These are phyloP conservation scores for Eupithecia inturbata DNA, from an alignment of 2,888 invertebrate genomes.

Conservation along the genomic window DNA sequence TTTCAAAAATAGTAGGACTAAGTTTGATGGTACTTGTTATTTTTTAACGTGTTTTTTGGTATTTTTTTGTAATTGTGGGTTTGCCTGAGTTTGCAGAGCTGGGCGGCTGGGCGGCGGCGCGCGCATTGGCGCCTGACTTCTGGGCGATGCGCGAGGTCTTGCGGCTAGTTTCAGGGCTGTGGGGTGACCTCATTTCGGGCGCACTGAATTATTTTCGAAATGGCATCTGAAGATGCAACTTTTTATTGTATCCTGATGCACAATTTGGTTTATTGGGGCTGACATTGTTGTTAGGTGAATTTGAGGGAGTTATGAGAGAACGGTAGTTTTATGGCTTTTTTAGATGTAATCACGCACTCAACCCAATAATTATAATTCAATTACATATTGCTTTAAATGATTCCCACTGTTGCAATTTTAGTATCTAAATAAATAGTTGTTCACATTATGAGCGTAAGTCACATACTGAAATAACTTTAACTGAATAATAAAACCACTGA, in stretches of 20 bases:
- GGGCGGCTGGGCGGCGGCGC: slow-evolving; percentile 57
- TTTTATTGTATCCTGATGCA: slow-evolving; percentile 42
- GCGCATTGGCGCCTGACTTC: slow-evolving; percentile 63
- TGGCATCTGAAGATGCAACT: slow-evolving; percentile 66
- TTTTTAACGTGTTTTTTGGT: slow-evolving; percentile 47
- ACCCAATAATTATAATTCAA: background rate
- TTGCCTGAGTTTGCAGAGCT: slow-evolving; percentile 50
- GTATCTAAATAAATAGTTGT: background rate
- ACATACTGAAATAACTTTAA: background rate
- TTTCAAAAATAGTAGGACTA: slow-evolving; percentile 14
- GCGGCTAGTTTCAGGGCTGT: slow-evolving; percentile 51
- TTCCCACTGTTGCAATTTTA: background rate
- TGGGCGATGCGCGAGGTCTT: slow-evolving; percentile 56
- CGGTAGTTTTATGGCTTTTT: background rate
- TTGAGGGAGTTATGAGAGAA: background rate
- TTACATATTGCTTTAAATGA: too few species aligned
- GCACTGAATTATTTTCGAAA: slow-evolving; percentile 79
- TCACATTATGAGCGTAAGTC: background rate
- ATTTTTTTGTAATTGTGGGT: slow-evolving; percentile 53
- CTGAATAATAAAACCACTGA: background rate
- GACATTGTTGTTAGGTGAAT: slow-evolving; percentile 2
- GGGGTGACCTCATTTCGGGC: slow-evolving; percentile 70
- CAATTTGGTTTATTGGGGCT: background rate
- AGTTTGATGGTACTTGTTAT: slow-evolving; percentile 14
- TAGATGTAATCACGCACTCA: background rate